Conservation (phyloP, 2,888 invertebrate genomes). For the Campaea margaritaria region DNA sequence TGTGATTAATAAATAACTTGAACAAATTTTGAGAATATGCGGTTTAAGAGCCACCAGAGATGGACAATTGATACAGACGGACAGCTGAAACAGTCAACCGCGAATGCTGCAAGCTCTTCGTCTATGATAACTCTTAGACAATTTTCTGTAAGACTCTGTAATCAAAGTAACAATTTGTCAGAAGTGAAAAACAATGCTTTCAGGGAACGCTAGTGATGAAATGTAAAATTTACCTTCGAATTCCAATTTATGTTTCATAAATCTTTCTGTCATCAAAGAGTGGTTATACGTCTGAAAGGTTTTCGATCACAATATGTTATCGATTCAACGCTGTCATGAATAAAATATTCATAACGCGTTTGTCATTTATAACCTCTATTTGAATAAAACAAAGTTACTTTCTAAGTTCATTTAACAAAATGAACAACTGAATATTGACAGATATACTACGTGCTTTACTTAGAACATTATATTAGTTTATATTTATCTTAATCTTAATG, state of each 20-base stretch:
- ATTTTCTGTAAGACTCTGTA: no score
- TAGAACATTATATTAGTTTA: conserved; percentile 6
- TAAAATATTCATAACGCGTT: conserved; percentile 15
- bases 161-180: no score
- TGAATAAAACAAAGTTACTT: conserved; percentile 1
- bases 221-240: background rate
- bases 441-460: background rate
- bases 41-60: no score
- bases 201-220: background rate
- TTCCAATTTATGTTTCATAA: background rate
- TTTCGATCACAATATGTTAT: conserved; percentile 10
- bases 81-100: no score
- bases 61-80: no score
- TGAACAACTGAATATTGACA: conserved; percentile 1
- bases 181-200: no score
- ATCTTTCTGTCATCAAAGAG: conserved; percentile 7
- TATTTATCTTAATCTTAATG: conserved; percentile 18
- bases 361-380: conserved; percentile 15
- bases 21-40: no score
- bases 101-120: no score
- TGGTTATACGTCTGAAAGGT: conserved; percentile 18
- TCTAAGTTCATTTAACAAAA: background rate
- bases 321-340: conserved; percentile 16
- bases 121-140: no score
- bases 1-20: no score